Evolutionary conservation across 1,140 invertebrate genomes (phyloP).

Genomic region (Drosophila obscura): DNA sequence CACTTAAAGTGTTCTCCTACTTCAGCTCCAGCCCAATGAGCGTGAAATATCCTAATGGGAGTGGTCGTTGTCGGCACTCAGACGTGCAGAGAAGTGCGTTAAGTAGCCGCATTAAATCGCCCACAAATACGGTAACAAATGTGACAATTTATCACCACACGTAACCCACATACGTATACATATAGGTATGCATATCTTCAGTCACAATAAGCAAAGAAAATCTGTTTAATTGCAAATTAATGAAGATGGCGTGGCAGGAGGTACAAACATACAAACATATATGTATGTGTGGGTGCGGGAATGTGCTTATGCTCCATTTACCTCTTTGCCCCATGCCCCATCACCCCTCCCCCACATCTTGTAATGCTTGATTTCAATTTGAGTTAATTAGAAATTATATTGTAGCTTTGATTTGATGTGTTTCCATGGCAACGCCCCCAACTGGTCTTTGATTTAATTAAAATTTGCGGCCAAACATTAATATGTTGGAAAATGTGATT

Average conservation of each 20-base stretch:
- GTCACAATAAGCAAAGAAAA: conserved; percentile 24
- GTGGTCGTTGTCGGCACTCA: too few relatives aligned
- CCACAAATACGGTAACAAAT: too few relatives aligned
- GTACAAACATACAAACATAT: neutral
- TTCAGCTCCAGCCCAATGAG: too few relatives aligned
- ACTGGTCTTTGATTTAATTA: conserved; percentile 14
- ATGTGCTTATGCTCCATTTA: conserved; percentile 18
- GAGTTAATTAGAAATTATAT: conserved; percentile 52
- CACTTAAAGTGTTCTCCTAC: too few relatives aligned
- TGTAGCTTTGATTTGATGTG: conserved; percentile 22
- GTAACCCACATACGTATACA: too few relatives aligned
- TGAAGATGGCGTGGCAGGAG: conserved; percentile 23
- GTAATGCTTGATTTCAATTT: conserved; percentile 3
- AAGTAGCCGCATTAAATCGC: too few relatives aligned
- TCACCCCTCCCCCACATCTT: neutral
- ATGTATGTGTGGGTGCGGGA: neutral
- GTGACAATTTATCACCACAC: too few relatives aligned
- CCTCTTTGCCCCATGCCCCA: conserved; percentile 2
- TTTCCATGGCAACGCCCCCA: conserved; percentile 31
- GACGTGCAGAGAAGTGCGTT: too few relatives aligned
- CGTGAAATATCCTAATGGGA: too few relatives aligned
- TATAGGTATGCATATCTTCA: neutral
- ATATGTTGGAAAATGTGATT: conserved; percentile 9
- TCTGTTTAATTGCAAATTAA: conserved; percentile 46
- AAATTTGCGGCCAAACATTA: conserved; percentile 29